A percentile compares a stretch with the other conserved stretches of the same genome.
phyloP scores from a whole-genome alignment of 2,888 invertebrate species.

The Amphipoea oculea region DNA sequence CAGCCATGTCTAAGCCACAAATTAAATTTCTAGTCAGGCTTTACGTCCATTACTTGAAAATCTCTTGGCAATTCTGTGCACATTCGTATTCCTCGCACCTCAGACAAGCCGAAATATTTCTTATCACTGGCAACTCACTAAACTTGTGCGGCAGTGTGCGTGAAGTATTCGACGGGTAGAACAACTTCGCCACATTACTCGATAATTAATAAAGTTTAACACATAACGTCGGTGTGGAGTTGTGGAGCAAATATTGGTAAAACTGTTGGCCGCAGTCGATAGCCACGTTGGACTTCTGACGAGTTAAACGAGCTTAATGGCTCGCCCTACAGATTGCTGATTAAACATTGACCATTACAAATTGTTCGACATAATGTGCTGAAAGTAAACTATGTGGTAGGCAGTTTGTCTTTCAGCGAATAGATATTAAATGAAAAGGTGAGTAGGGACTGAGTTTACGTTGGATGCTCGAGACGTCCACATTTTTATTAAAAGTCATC shows the following conservation, averaged over 20 bases:
- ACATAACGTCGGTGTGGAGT: conserved; percentile 75
- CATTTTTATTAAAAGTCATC: not conserved
- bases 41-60: conserved; percentile 58
- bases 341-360: conserved; percentile 78
- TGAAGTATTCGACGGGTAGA: conserved; percentile 78
- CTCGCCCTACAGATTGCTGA: conserved; percentile 76
- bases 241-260: conserved; percentile 81
- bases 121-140: conserved; percentile 75
- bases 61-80: conserved; percentile 59
- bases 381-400: conserved; percentile 53
- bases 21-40: conserved; percentile 60
- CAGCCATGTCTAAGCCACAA: conserved; percentile 20
- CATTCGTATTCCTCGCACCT: conserved; percentile 72
- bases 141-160: conserved; percentile 70
- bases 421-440: conserved; percentile 25
- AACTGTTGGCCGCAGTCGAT: conserved; percentile 74
- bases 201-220: conserved; percentile 87
- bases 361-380: conserved; percentile 66
- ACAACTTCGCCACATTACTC: conserved; percentile 82
- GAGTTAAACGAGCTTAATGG: conserved; percentile 77
- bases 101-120: conserved; percentile 70
- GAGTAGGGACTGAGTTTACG: not conserved
- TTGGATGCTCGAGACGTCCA: not conserved
- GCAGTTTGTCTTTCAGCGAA: conserved; percentile 45
- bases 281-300: conserved; percentile 69